Conservation (phyloP, 2,113 vertebrate genomes). For the Mungos mungo region DNA sequence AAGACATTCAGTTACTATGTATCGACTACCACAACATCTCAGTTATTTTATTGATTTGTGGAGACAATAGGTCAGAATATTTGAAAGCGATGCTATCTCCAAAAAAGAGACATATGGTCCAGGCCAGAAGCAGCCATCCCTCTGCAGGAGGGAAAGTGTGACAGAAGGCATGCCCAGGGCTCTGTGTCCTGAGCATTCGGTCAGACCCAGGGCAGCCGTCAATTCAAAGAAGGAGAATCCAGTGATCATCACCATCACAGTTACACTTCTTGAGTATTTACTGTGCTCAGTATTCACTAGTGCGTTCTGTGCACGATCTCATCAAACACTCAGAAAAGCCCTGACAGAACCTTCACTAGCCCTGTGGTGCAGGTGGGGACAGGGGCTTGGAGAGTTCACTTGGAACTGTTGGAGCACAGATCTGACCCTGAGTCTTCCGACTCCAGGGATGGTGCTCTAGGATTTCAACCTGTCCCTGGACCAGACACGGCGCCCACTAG, state of each 20-base stretch:
- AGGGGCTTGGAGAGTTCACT: not conserved
- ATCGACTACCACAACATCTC: not conserved
- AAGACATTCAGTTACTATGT: not conserved
- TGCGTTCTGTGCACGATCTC: not conserved
- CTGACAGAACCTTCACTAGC: not conserved
- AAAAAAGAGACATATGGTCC: not conserved
- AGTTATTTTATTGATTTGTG: slow-evolving; percentile 7
- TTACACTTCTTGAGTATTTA: not conserved
- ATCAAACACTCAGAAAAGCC: not conserved
- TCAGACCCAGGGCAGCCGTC: not conserved
- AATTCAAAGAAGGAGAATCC: not conserved
- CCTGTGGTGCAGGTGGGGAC: not conserved
- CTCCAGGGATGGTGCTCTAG: not conserved
- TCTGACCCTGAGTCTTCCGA: not conserved
- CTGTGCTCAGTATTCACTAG: not conserved
- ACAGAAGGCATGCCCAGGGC: not conserved
- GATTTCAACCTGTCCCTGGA: not conserved
- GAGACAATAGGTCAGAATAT: not conserved
- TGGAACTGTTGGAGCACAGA: not conserved
- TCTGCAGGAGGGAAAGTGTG: not conserved
- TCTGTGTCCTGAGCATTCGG: not conserved
- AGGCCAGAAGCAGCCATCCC: not conserved
- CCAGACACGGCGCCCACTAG: not conserved
- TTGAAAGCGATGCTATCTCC: not conserved
- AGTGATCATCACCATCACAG: not conserved